A percentile compares a stretch with the other conserved stretches of the same genome.
These are phyloP conservation scores for Sarcophilus harrisii DNA, from an alignment of 2,797 vertebrate species.

Conservation along the genomic window DNA sequence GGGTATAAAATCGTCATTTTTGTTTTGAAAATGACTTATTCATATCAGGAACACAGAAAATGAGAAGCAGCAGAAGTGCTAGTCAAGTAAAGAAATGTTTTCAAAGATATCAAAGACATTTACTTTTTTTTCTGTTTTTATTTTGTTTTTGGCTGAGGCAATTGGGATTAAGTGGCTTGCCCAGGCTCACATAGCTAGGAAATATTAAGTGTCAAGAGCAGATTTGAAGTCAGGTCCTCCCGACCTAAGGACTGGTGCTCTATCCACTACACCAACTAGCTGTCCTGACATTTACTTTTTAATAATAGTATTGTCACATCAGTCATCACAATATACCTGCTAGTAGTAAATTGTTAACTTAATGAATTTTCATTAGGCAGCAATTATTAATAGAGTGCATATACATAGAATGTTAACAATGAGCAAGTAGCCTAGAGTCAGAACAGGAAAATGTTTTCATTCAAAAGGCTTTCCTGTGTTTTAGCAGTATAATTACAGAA, in stretches of 20 bases:
- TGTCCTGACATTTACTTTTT: background rate
- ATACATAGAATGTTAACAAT: background rate
- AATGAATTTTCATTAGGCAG: constrained; percentile 66
- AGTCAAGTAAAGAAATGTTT: constrained; percentile 46
- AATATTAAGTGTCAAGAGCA: too few relatives aligned
- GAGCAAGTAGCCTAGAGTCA: constrained; percentile 24
- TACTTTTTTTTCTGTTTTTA: background rate
- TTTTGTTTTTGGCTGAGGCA: too few relatives aligned
- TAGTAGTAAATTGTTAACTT: constrained; percentile 59
- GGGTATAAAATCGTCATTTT: constrained; percentile 37
- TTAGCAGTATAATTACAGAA: constrained; percentile 20
- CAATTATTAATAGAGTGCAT: constrained; percentile 52
- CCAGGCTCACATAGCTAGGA: too few relatives aligned
- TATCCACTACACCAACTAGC: too few relatives aligned
- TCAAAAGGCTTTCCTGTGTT: constrained; percentile 11
- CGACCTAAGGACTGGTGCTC: too few relatives aligned
- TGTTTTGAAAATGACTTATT: constrained; percentile 60
- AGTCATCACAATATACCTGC: constrained; percentile 5
- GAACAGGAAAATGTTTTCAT: constrained; percentile 13
- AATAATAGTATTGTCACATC: background rate
- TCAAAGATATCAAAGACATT: background rate
- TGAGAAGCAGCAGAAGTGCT: constrained; percentile 54
- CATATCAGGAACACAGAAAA: constrained; percentile 55
- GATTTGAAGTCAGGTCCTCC: too few relatives aligned
- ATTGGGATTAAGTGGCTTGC: too few relatives aligned